A percentile compares a stretch with the other conserved stretches of the same genome.
These are phyloP conservation scores for Cerastis leucographa DNA, from an alignment of 2,888 invertebrate genomes.

Conservation along the genomic window DNA sequence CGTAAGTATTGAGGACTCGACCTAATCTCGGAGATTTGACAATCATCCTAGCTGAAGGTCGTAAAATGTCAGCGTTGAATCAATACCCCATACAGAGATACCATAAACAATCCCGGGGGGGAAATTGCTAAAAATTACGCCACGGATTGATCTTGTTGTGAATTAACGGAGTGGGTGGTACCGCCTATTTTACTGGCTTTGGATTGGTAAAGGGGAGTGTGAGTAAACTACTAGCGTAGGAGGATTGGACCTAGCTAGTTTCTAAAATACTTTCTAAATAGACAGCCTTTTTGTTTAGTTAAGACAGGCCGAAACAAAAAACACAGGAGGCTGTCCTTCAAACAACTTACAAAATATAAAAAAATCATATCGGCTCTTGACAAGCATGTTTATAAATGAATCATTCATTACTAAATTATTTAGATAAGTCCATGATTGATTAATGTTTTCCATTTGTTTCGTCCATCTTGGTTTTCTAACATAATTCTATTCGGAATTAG, in stretches of 20 bases:
- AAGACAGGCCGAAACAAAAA: not conserved
- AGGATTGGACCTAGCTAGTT: not conserved
- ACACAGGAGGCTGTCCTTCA: conserved; percentile 3
- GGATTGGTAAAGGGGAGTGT: not conserved
- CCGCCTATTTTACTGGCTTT: not conserved
- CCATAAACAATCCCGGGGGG: conserved; percentile 52
- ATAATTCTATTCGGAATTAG: conserved; percentile 14
- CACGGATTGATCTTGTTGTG: conserved; percentile 1
- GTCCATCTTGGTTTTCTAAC: conserved; percentile 20
- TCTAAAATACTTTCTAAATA: not conserved
- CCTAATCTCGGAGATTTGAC: conserved; percentile 30
- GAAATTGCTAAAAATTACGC: conserved; percentile 35
- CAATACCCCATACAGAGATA: conserved; percentile 48
- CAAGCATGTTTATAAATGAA: conserved; percentile 21
- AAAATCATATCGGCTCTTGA: conserved; percentile 14
- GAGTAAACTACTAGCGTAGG: not conserved
- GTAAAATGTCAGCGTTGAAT: conserved; percentile 25
- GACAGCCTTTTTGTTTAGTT: not conserved
- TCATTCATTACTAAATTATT: conserved; percentile 28
- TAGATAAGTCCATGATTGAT: conserved; percentile 30
- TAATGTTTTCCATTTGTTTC: conserved; percentile 14
- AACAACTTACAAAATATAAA: conserved; percentile 5
- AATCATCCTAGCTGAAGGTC: conserved; percentile 22
- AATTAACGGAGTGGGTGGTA: not conserved
- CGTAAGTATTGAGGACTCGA: conserved; percentile 23